phyloP scores from a whole-genome alignment of 2,113 vertebrate species.

The Upupa epops region DNA sequence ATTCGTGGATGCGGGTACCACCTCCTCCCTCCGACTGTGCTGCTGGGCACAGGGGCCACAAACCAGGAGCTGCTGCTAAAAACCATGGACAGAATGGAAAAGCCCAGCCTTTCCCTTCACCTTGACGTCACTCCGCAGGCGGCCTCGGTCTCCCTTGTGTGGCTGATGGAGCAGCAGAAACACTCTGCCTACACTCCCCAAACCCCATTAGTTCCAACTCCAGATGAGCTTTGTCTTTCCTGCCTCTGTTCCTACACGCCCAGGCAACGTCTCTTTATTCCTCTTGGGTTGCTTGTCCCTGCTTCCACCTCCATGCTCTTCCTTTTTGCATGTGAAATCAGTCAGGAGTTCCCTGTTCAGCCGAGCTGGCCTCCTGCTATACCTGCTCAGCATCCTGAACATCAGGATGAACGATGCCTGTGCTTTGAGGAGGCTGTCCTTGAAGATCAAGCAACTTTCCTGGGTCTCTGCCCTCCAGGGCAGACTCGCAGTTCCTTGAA shows the following conservation, averaged over 20 bases:
- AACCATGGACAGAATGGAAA: not conserved
- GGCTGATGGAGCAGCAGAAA: not conserved
- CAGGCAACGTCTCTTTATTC: not conserved
- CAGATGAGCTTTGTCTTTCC: not conserved
- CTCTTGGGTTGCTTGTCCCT: not conserved
- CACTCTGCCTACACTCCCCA: not conserved
- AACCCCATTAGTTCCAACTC: not conserved
- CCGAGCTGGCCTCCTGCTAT: constrained; percentile 36
- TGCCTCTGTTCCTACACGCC: not conserved
- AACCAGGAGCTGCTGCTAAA: not conserved
- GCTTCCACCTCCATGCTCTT: constrained; percentile 4
- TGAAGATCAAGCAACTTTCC: constrained; percentile 43
- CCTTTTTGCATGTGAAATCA: constrained; percentile 51
- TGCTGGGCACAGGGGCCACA: not conserved
- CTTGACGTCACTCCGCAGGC: not conserved
- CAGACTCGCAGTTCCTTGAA: constrained; percentile 39
- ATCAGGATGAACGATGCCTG: constrained; percentile 45
- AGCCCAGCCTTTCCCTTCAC: not conserved
- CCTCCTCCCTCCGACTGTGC: not conserved
- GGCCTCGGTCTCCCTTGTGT: not conserved
- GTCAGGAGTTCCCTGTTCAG: constrained; percentile 11
- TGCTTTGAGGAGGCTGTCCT: constrained; percentile 51
- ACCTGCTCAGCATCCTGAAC: constrained; percentile 63
- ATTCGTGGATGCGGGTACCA: not conserved
- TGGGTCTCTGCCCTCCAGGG: constrained; percentile 25